phyloP scores from a whole-genome alignment of 2,797 vertebrate genomes.

The Hydrophis major region DNA sequence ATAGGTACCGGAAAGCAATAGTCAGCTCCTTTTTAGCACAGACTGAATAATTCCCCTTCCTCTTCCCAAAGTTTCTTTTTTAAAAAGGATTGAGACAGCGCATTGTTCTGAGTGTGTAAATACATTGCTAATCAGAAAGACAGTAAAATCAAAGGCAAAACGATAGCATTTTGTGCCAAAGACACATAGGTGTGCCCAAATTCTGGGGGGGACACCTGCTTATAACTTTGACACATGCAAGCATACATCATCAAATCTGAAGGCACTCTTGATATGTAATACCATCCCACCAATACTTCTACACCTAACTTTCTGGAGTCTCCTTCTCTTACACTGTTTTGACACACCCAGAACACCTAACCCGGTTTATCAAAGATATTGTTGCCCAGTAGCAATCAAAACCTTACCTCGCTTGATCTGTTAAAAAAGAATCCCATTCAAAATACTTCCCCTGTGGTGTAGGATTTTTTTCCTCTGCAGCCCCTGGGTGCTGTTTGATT shows the following conservation, averaged over 20 bases:
- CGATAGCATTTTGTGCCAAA: neutral
- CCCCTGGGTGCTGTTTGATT: neutral
- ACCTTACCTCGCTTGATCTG: constrained; percentile 33
- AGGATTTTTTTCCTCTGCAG: neutral
- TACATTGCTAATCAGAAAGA: neutral
- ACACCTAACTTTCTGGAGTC: neutral
- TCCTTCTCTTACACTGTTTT: neutral
- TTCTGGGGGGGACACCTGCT: neutral
- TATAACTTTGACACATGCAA: neutral
- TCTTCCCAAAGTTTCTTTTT: neutral
- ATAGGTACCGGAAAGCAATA: neutral
- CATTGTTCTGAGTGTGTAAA: neutral
- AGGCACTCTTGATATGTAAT: neutral
- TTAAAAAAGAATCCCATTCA: constrained; percentile 25
- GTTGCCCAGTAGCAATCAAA: neutral
- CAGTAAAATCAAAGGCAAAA: neutral
- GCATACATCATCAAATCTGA: neutral
- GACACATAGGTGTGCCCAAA: neutral
- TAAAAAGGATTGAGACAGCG: neutral
- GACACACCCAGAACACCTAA: neutral
- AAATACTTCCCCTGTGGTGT: constrained; percentile 8
- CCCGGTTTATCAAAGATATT: neutral
- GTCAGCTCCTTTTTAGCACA: neutral
- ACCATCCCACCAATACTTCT: neutral
- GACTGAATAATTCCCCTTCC: neutral